Base-by-base conservation (phyloP, 2,797 vertebrate species). In the Xenopus petersii region DNA sequence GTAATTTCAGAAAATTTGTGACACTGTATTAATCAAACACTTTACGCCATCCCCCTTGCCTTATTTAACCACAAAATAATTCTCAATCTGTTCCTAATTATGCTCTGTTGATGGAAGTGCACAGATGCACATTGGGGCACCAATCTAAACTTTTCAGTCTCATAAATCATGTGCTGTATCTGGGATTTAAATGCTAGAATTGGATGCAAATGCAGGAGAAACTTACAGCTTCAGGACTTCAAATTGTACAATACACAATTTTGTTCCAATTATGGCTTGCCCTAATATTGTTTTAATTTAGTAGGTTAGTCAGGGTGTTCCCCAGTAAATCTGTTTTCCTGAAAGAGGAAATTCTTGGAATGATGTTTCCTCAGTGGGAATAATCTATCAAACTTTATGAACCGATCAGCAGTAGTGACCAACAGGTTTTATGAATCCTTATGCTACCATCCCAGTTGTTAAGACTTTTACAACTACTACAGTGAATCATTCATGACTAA, bases 401-500 rank as follows among this genome's bases (percentile, higher is more conserved):
- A 62, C 64, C 65, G n/a, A 56, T 67, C 70, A 62, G 24, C 24
- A 63, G 64, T 59, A 47, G 64, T 67, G 67, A 63, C 58, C 49
- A 63, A 62, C 49, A 67, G n/a, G n/a, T 77, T 56, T 55, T 51
- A 64, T 47, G 65, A 64, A 64, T 68, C 66, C 51, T 24, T 63
- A 30, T 68, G 59, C 60, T 70, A 70, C 65, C 42, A 26, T n/a
- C 13, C 46, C 46, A 62, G 49, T 73, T 65, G 71, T 78, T 77
- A 73, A 73, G 63, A 64, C 12, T 64, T 70, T 78, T 75, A 73
- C 60, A 58, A 68, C 58, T 63, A 21, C 62, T 68, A 17, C 58
- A 64, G 70, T 78, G 71, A 78, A 73, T 77, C 70, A 72, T 72
- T 78, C 55, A 64, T 78, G 65, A 72, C 66, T 17, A 48, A 72